Base-by-base conservation (phyloP, 1,140 invertebrate genomes). In the Armadillidium nasatum region DNA sequence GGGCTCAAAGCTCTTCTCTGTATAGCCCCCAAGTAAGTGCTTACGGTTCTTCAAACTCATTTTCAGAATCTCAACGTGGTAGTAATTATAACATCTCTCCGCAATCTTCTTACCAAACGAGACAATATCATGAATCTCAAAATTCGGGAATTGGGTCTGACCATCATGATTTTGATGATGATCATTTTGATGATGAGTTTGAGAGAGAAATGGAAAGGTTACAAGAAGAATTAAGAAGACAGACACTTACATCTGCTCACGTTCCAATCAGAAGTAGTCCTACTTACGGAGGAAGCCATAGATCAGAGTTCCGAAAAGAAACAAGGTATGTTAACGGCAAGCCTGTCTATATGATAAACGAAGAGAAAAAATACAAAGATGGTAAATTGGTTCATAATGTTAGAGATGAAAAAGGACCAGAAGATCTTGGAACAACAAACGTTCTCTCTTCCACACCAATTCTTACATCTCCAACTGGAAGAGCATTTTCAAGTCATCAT, bases 291-390 rank as follows among this genome's bases (percentile, higher is more conserved):
- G 54, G 77, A 3, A 71, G 44, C 60, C 73, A 73, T 23, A 74
- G 74, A 19, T 33, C 46, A 2, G 77, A 78, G 43, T 74, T 73
- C 33, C 71, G 69, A 13, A 74, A 68, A 10, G 71, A 76, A 60
- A 75, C 77, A 1, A 76, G 74, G 7, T 80, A 78, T 45, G 76
- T 80, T 33, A 76, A 80, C 46, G 79, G 79, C 11, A 54, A 78
- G 23, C 79, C 77, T 21, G 79, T 80, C 10, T 80, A 78, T 44
- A 72, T 67, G 11, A 76, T 70, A n/a, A 76, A 80, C 23, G 72
- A 76, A 22, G 77, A 80, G 33, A 50, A 74, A 23, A 73, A 76
- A 54, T 80, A 76, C 50, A 69, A 75, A 68, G 72, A 80, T 44
- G 79, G 79, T 4, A 45, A 76, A n/a, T 73, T 80, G 19, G 77